phyloP scores from a whole-genome alignment of 2,888 invertebrate species.

The Spodoptera exigua region DNA sequence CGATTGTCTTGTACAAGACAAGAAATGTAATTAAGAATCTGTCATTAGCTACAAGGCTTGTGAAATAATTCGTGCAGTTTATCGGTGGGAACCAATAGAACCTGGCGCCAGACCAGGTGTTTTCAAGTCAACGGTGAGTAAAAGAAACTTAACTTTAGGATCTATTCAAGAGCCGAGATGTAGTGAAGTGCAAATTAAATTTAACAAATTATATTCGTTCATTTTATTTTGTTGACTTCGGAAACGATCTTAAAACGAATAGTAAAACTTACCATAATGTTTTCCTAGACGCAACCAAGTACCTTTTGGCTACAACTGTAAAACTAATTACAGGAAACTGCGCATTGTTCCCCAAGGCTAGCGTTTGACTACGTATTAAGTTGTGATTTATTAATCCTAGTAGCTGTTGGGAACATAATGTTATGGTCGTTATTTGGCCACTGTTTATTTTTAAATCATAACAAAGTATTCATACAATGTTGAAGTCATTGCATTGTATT shows the following conservation, averaged over 20 bases:
- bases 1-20: slow-evolving; percentile 25
- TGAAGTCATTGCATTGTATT: background rate
- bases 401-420: background rate
- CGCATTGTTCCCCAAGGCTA: slow-evolving; percentile 21
- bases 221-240: background rate
- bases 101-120: slow-evolving; percentile 34
- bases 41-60: slow-evolving; percentile 21
- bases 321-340: slow-evolving; percentile 23
- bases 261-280: background rate
- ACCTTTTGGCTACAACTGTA: slow-evolving; percentile 1
- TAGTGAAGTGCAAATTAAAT: slow-evolving; percentile 2
- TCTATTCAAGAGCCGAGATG: background rate
- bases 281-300: background rate
- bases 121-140: slow-evolving; percentile 23
- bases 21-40: slow-evolving; percentile 25
- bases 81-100: slow-evolving; percentile 27
- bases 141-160: background rate
- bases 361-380: slow-evolving; percentile 2
- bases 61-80: slow-evolving; percentile 41
- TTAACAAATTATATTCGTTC: slow-evolving; percentile 5
- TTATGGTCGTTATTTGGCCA: background rate
- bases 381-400: slow-evolving; percentile 16
- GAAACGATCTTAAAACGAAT: slow-evolving; percentile 2
- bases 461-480: slow-evolving; percentile 2
- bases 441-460: background rate